Conservation (phyloP, 2,113 vertebrate genomes). For the Serilophus lunatus region DNA sequence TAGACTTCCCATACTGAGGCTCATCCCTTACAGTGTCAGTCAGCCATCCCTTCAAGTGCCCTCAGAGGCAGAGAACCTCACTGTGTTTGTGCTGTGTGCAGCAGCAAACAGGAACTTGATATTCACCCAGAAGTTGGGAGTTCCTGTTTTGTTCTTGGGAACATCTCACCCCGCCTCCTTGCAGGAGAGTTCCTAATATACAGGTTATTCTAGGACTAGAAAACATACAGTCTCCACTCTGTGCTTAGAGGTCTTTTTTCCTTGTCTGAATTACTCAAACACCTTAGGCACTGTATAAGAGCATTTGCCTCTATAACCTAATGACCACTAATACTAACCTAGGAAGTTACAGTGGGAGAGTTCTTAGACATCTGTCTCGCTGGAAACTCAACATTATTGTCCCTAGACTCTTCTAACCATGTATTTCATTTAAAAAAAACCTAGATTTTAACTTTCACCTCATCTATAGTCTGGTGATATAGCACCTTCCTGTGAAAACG, state of each 20-base stretch:
- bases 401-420: neutral
- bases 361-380: neutral
- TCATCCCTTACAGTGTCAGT: rapidly evolving
- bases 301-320: neutral
- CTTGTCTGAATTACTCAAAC: neutral
- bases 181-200: neutral
- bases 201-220: neutral
- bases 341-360: rapidly evolving
- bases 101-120: neutral
- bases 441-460: neutral
- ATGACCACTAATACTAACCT: neutral
- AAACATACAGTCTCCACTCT: neutral
- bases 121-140: neutral
- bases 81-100: neutral
- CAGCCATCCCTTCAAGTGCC: neutral
- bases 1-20: neutral
- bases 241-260: neutral
- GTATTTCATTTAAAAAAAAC: neutral
- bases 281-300: neutral
- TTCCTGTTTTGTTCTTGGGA: neutral
- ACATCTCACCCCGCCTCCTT: neutral
- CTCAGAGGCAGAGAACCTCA: neutral
- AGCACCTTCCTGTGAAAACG: neutral
- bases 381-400: neutral
- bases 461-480: neutral